phyloP scores from a whole-genome alignment of 92 coral and sea anemone genomes.

The Paramuricea clavata region DNA sequence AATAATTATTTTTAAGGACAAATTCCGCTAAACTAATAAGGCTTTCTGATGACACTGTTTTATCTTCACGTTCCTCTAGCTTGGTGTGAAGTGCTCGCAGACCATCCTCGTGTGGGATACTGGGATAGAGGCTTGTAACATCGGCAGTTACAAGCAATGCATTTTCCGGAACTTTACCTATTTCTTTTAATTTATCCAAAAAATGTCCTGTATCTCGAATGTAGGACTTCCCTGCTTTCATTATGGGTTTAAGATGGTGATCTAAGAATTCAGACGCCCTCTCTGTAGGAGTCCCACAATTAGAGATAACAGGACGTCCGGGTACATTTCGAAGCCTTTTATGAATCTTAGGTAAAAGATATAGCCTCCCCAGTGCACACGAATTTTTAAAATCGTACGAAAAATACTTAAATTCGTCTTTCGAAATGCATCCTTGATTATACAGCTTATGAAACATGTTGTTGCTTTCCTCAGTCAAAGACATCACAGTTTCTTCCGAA shows the following conservation, averaged over 20 bases:
- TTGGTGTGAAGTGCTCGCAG: background rate
- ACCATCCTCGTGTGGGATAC: no score
- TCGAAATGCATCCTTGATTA: background rate
- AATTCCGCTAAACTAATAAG: no score
- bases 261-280: slow-evolving; percentile 6
- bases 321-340: background rate
- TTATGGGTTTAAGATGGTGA: background rate
- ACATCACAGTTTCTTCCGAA: background rate
- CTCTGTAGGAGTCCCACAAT: slow-evolving; percentile 25
- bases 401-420: slow-evolving; percentile 3
- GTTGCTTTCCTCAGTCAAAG: background rate
- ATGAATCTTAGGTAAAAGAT: slow-evolving; percentile 8
- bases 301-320: background rate
- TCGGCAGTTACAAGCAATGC: background rate
- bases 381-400: slow-evolving; percentile 9
- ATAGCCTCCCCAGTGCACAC: background rate
- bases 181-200: background rate
- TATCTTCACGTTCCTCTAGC: no score
- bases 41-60: no score
- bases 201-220: background rate
- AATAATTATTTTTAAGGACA: no score
- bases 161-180: slow-evolving; percentile 4
- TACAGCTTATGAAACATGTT: background rate
- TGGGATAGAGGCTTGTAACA: no score
- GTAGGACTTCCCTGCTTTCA: background rate